Evolutionary conservation across 2,113 vertebrate genomes (phyloP).

Genomic region (Dipodomys spectabilis): DNA sequence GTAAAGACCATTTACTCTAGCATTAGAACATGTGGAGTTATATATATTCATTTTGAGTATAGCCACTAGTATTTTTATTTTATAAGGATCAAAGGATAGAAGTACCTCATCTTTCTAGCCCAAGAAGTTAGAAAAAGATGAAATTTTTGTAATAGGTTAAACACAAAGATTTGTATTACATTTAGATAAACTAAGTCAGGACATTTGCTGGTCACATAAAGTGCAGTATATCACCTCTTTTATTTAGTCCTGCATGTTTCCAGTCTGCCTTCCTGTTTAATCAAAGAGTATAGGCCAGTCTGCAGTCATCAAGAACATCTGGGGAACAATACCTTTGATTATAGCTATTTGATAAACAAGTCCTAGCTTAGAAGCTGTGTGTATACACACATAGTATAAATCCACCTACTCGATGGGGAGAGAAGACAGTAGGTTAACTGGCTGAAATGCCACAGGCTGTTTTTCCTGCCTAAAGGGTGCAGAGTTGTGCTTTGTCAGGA

Average conservation of each 20-base stretch:
- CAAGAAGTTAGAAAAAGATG: conserved; percentile 11
- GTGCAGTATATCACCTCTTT: conserved; percentile 37
- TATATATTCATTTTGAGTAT: conserved; percentile 30
- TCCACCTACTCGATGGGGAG: conserved; percentile 16
- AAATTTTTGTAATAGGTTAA: conserved; percentile 18
- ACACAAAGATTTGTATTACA: conserved; percentile 48
- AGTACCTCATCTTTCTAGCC: not conserved
- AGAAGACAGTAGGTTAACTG: not conserved
- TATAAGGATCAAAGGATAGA: conserved; percentile 5
- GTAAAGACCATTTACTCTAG: not conserved
- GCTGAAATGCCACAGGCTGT: not conserved
- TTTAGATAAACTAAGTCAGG: conserved; percentile 44
- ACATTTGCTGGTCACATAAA: conserved; percentile 21
- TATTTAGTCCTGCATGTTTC: conserved; percentile 61
- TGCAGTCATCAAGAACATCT: conserved; percentile 48
- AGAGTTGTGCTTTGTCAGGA: accelerated
- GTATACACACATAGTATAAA: not conserved
- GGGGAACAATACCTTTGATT: conserved; percentile 68
- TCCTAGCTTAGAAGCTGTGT: not conserved
- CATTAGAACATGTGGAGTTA: not conserved
- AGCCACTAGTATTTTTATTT: conserved; percentile 34
- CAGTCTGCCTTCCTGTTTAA: conserved; percentile 71
- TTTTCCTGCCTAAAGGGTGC: not conserved
- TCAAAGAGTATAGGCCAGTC: conserved; percentile 41
- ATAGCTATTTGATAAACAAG: conserved; percentile 79